Evolutionary conservation across 2,888 invertebrate species (phyloP), one percentile per base, ranked within the genome.

Genomic region (Pristionchus maxplancki): DNA sequence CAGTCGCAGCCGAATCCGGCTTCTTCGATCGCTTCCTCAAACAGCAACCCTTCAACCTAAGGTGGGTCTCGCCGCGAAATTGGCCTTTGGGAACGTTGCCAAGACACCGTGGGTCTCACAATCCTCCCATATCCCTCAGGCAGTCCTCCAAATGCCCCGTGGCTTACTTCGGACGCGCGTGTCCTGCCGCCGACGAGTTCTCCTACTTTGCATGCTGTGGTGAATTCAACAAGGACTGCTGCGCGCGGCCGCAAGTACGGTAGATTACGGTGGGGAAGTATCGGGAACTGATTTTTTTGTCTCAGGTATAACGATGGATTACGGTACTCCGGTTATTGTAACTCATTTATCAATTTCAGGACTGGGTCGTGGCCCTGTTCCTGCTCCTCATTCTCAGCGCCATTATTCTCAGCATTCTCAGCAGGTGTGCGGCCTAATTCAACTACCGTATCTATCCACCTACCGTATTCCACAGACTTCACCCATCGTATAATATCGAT

Each of bases 201-300:
- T 40, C n/a, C 78, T 31, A 78, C 44, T 78, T 40, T 24, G 20
- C 15, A 1, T 78, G 78, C 44, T 78, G 78, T 20, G 78, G 78
- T 4, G 44, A 78, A 1, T n/a, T 40, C 24, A 78, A 78, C 78
- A 37, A 78, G 78, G 40, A 78, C 78, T 78, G 78, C 78, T 78
- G 78, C 78, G n/a, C 8, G 40, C 11, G 31, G 31, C 31, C 17
- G 2, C 64, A 64, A 31, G 64, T 64, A 64, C 64, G 11, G 64
- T 64, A 17, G 58, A 62, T 62, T 62, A 62, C 62, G 62, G 62
- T 62, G n/a, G n/a, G 28, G 4, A 3, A 20, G 20, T 1, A 50
- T 50, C 50, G 20, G 4, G 1, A 9, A 20, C 50, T 50, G 1
- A 20, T n/a, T 1, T 13, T n/a, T n/a, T n/a, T n/a, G n/a, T n/a